Evolutionary conservation across 2,888 invertebrate species (phyloP).

Genomic region (Galerucella calmariensis): DNA sequence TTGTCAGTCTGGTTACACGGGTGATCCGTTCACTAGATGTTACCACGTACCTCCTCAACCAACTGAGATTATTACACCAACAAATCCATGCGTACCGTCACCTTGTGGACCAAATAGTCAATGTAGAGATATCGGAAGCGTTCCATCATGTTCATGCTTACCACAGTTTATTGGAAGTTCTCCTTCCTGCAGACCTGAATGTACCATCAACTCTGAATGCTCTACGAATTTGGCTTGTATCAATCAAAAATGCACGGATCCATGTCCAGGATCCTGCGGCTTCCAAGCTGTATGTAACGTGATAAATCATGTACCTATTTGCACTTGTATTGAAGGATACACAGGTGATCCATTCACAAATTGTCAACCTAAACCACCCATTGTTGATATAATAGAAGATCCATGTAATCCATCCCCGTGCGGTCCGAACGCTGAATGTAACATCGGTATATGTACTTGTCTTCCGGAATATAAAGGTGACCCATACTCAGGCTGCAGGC

Average conservation of each 20-base stretch:
- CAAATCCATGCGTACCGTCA: constrained; percentile 80
- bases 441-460: constrained; percentile 77
- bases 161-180: constrained; percentile 79
- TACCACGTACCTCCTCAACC: constrained; percentile 62
- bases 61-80: constrained; percentile 50
- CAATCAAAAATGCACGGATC: constrained; percentile 79
- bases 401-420: constrained; percentile 76
- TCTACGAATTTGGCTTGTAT: constrained; percentile 78
- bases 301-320: constrained; percentile 80
- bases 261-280: constrained; percentile 84
- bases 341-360: constrained; percentile 82
- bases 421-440: constrained; percentile 72
- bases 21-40: constrained; percentile 76
- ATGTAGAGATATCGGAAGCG: constrained; percentile 76
- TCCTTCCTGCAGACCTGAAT: constrained; percentile 83
- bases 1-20: constrained; percentile 71
- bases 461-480: constrained; percentile 76
- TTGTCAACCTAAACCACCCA: constrained; percentile 70
- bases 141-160: constrained; percentile 80
- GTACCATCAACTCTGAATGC: constrained; percentile 81
- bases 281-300: constrained; percentile 78
- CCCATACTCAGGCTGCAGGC: constrained; percentile 76
- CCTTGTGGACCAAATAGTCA: constrained; percentile 84
- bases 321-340: constrained; percentile 78
- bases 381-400: constrained; percentile 54